Base-by-base conservation (phyloP, 1,140 invertebrate genomes). In the Drosophila pandora region DNA sequence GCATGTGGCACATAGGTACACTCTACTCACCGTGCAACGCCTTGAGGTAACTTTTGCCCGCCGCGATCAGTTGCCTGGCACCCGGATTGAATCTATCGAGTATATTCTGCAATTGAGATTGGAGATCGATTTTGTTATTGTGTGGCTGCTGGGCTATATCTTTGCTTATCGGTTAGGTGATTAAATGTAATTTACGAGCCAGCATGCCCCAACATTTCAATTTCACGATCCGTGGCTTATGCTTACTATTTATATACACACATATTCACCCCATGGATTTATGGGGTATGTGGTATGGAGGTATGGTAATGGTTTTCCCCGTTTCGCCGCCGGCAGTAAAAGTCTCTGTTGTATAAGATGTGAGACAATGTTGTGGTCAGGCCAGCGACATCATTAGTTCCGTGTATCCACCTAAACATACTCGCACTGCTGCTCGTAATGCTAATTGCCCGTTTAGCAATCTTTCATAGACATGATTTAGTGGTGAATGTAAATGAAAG, bases 31-130 rank as follows among this genome's bases (percentile, higher is more conserved):
- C 96, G 92, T 98, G 97, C 85, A 98, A 94, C 70, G 97, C 96
- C 92, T 98, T 98, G 57, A 98, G 93, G 92, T 98, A 98, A 21
- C 97, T 96, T 93, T 98, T 98, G 55, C 97, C 97, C 68, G 97
- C 96, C 69, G 96, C 96, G 92, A 98, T 97, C 94, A 98, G 95
- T 93, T 97, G 96, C 81, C 97, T 93, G 6, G 97, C 96, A 76
- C 96, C 96, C 32, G 97, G 97, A 93, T 98, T 98, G 93, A 98
- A 98, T 93, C 97, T 97, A 91, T 98, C 97, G 94, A 98, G 93
- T 92, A 98, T 97, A 92, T 97, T 98, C 97, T 98, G 95, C 64
- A 88, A 76, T 96, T 63, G 43, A 39, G 49, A 58, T 56, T 8
- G 56, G 58, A 50, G 37, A 72, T 71, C 62, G 43, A 63, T 77